A percentile compares a stretch with the other conserved stretches of the same genome.
Evolutionary conservation across 2,888 invertebrate species (phyloP).

Genomic region (Andrena camellia): DNA sequence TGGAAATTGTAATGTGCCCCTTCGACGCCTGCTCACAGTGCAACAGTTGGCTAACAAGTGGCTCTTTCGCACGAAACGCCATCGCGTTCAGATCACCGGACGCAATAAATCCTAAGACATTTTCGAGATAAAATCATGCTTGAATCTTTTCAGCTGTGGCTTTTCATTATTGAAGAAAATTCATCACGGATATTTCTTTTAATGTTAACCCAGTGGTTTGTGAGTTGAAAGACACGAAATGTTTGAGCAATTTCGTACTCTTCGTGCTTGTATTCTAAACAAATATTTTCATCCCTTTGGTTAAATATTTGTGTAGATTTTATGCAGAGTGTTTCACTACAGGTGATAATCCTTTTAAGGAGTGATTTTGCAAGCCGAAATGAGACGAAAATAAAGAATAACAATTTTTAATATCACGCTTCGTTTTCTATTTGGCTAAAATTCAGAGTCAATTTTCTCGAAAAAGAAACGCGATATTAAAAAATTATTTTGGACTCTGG

Average conservation of each 20-base stretch:
- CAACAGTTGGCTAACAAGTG: constrained; percentile 85
- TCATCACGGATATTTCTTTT: neutral
- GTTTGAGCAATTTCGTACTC: neutral
- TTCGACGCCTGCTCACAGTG: constrained; percentile 74
- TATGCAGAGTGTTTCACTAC: neutral
- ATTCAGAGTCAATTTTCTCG: too few relatives aligned
- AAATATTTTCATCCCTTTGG: neutral
- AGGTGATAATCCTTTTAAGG: too few relatives aligned
- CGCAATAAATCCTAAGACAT: constrained; percentile 59
- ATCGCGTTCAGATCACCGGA: constrained; percentile 76
- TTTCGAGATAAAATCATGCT: constrained; percentile 17
- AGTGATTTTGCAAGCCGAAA: too few relatives aligned
- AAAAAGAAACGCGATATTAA: too few relatives aligned
- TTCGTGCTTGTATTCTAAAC: neutral
- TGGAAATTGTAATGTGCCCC: constrained; percentile 73
- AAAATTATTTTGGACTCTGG: too few relatives aligned
- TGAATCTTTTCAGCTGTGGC: constrained; percentile 19
- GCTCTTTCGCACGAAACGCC: constrained; percentile 80
- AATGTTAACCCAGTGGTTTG: too few relatives aligned
- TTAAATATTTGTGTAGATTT: neutral
- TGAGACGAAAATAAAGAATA: too few relatives aligned
- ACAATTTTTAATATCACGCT: too few relatives aligned
- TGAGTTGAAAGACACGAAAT: neutral
- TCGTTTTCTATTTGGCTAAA: too few relatives aligned
- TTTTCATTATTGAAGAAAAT: neutral